Evolutionary conservation across 2,888 invertebrate species (phyloP).

Genomic region (Mesorhabditis sp.): DNA sequence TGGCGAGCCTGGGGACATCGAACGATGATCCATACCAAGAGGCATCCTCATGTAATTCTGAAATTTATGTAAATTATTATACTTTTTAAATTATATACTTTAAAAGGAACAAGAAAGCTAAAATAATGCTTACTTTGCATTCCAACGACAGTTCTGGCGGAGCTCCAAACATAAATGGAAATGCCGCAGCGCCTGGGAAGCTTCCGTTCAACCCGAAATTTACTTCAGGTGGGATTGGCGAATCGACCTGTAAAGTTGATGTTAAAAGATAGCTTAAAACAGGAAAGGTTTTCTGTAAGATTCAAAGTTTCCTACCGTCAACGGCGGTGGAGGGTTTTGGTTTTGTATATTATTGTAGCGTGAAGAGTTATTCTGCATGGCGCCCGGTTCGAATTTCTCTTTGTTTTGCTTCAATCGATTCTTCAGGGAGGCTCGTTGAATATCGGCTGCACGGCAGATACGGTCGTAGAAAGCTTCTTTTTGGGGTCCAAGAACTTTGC

Average conservation of each 20-base stretch:
- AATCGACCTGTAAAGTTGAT: not conserved
- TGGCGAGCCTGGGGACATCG: not conserved
- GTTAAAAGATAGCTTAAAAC: not conserved
- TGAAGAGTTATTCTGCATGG: not conserved
- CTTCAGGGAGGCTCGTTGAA: conserved; percentile 38
- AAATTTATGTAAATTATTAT: conserved; percentile 2
- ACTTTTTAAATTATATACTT: not conserved
- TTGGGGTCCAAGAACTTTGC: conserved; percentile 30
- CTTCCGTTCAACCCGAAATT: not conserved
- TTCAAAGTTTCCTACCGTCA: conserved; percentile 7
- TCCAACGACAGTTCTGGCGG: not conserved
- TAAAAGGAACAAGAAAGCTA: not conserved
- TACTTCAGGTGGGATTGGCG: not conserved
- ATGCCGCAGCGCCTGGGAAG: not conserved
- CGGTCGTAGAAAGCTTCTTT: conserved; percentile 36
- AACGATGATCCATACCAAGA: conserved; percentile 10
- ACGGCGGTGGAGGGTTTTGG: conserved; percentile 9
- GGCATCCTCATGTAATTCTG: conserved; percentile 18
- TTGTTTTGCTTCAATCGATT: conserved; percentile 40
- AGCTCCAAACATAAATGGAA: not conserved
- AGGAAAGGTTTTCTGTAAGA: not conserved
- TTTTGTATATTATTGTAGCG: conserved; percentile 5
- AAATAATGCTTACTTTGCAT: not conserved
- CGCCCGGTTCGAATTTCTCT: conserved; percentile 20
- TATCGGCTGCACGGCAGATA: conserved; percentile 39